Evolutionary conservation across 2,113 vertebrate species (phyloP), one percentile per base, ranked within the genome.

Genomic region (Propithecus coquereli): DNA sequence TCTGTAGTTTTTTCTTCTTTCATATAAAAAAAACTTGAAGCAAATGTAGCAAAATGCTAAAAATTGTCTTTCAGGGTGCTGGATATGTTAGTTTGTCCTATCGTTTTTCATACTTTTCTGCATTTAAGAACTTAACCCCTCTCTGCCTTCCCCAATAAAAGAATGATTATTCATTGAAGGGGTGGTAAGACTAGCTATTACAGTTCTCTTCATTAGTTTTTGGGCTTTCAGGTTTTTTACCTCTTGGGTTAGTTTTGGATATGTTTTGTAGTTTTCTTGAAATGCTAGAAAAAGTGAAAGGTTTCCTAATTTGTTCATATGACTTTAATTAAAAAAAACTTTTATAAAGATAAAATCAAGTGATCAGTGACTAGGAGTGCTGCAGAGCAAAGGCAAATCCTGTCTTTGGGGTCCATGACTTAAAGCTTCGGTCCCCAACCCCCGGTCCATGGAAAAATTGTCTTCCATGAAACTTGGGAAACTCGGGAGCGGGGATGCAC

Each of bases 211-310:
- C 4, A 6, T 2, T 50, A 83, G 27, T 27, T 22, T 14, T 6
- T 52, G 70, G 80, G 14, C 50, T 18, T 90, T 90, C 20, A 84
- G 32, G 3, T 43, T 34, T 79, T 71, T 11, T 74, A 3, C 40
- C 59, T 22, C 63, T 54, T 43, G 11, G 22, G 8, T 52, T 20
- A 52, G 16, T n/a, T 65, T 30, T 90, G 73, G 18, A 37, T 50
- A n/a, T 54, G 30, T 54, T 92, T 87, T 45, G 6, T 30, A 32
- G 77, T 81, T 87, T 87, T 87, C 74, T 87, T 65, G 47, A 81
- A 87, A 65, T 82, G 57, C 65, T 81, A 25, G 57, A 57, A 50
- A 87, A 11, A 40, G 13, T 50, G 14, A 32, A 45, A 40, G 37
- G 16, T 87, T 57, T 82, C 37, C 30, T 74, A 32, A 66, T 52